phyloP scores from a whole-genome alignment of 2,888 invertebrate species.

The Macrosoma leucophasiata region DNA sequence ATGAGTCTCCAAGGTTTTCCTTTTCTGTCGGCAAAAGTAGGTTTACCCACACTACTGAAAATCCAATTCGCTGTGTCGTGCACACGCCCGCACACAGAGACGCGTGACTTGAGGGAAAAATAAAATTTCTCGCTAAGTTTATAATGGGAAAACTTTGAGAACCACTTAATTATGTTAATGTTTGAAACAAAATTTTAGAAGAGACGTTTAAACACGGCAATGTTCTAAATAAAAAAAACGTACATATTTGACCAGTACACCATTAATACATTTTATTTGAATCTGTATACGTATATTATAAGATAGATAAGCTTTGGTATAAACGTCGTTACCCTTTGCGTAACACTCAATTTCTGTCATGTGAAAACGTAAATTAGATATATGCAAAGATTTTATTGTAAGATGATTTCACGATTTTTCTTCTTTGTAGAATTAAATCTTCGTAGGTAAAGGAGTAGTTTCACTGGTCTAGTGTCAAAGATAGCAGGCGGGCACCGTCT shows the following conservation, averaged over 20 bases:
- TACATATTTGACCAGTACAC: conserved; percentile 16
- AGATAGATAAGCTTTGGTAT: no score
- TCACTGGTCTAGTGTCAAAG: no score
- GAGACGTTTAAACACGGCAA: conserved; percentile 70
- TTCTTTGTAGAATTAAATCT: no score
- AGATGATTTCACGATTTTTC: no score
- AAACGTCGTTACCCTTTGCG: no score
- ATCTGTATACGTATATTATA: conserved; percentile 13
- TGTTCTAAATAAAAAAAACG: conserved; percentile 62
- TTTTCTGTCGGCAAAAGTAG: conserved; percentile 70
- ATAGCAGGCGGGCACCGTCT: no score
- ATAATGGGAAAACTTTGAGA: conserved; percentile 77
- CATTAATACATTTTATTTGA: conserved; percentile 1
- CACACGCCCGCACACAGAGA: conserved; percentile 63
- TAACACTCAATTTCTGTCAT: no score
- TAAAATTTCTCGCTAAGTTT: conserved; percentile 77
- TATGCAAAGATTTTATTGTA: no score
- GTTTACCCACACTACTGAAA: conserved; percentile 71
- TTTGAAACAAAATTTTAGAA: conserved; percentile 75
- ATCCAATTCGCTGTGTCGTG: conserved; percentile 71
- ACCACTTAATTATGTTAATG: conserved; percentile 77
- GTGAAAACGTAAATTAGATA: no score
- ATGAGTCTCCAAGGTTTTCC: conserved; percentile 68
- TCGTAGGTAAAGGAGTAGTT: no score
- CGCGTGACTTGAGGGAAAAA: conserved; percentile 75